Base-by-base conservation (phyloP, 2,888 invertebrate genomes). In the Hoplodrina ambigua region DNA sequence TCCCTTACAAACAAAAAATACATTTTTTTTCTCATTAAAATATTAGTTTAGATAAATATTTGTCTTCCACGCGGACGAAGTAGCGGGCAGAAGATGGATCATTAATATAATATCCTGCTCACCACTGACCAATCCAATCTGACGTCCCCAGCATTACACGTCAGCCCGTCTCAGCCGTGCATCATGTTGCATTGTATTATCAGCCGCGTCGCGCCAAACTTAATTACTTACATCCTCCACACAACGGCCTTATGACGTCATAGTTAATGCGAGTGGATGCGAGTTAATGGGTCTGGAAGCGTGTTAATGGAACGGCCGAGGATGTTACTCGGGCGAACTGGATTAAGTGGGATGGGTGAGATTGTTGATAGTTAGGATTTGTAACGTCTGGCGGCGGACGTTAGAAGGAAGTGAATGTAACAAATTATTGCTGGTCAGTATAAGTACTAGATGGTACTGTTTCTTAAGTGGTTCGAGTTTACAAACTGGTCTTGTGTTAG, bases 161-260 rank as follows among this genome's bases (percentile, higher is more conserved):
- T 57, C 50, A 64, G 15, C 3, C 30, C 11, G 33, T 7, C 30
- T 30, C 57, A 5, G 5, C 46, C 4, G 44, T 66, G 75, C 17
- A 20, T 49, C 54, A 20, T 44, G 25, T 52, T 56, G 44, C 54
- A 50, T 49, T 17, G 17, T 50, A 37, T 46, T 74, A 56, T 8
- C 50, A 52, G 10, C 4, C 20, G 41, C 68, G 56, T 8, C 20
- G 7, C 19, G 37, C 54, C 49, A 53, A 58, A 76, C 49, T 56
- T 76, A 53, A 77, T 70, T 61, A 58, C 71, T 57, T 17, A 70
- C 55, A 19, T 15, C 13, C 17, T 44, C 60, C 53, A 70, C 71
- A 74, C 78, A 77, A 25, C 70, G 49, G 52, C 49, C 61, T 70
- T 50, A 70, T 70, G 46, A 70, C 70, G 46, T 49, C 67, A 50